phyloP scores from a whole-genome alignment of 2,888 invertebrate genomes.

The Deroplatys truncata region DNA sequence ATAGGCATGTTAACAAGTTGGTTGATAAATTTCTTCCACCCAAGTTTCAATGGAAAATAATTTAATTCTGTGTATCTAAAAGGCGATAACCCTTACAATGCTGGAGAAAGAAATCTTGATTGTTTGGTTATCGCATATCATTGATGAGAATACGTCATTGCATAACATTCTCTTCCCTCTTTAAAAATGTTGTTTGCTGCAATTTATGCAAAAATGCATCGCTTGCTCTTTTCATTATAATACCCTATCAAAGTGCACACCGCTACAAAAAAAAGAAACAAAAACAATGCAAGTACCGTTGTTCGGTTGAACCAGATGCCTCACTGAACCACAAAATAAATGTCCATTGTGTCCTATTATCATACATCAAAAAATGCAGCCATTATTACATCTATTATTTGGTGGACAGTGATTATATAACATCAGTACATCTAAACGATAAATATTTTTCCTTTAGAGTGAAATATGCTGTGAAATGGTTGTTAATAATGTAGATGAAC shows the following conservation, averaged over 20 bases:
- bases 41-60: too few species aligned
- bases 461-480: too few species aligned
- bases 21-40: too few species aligned
- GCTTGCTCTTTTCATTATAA: background rate
- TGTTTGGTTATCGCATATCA: too few species aligned
- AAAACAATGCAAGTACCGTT: background rate
- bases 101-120: too few species aligned
- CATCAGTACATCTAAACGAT: too few species aligned
- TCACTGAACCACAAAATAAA: background rate
- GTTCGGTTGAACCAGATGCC: background rate
- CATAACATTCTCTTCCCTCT: background rate
- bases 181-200: background rate
- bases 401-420: too few species aligned
- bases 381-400: background rate
- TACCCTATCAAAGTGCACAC: background rate
- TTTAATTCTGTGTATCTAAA: too few species aligned
- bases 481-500: too few species aligned
- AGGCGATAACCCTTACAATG: too few species aligned
- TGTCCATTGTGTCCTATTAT: background rate
- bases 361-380: background rate
- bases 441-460: too few species aligned
- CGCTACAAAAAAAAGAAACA: background rate
- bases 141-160: background rate
- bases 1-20: too few species aligned
- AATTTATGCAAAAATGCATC: background rate